Evolutionary conservation across 2,888 invertebrate species (phyloP).

Genomic region (Sphinx pinastri): DNA sequence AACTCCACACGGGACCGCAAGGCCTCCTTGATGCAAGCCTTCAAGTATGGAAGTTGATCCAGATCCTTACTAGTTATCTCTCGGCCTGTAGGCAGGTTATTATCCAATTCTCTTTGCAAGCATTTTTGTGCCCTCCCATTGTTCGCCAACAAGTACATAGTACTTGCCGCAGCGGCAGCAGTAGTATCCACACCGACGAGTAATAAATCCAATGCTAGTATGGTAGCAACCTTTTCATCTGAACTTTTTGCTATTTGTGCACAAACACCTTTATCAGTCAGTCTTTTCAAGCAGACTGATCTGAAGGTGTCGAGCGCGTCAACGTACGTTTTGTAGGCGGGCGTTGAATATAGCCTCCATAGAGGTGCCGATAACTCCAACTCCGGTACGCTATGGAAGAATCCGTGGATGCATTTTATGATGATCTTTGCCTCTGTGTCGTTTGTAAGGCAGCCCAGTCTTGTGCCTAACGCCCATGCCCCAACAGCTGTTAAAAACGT

Average conservation of each 20-base stretch:
- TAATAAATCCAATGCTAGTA: constrained; percentile 90
- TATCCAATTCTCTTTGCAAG: constrained; percentile 85
- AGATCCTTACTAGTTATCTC: constrained; percentile 84
- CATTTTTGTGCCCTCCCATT: constrained; percentile 87
- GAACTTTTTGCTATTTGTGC: constrained; percentile 67
- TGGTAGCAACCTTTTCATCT: constrained; percentile 83
- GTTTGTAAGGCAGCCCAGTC: constrained; percentile 89
- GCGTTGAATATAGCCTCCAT: constrained; percentile 89
- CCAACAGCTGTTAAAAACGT: constrained; percentile 86
- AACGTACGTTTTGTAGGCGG: constrained; percentile 88
- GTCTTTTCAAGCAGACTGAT: constrained; percentile 78
- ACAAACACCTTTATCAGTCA: constrained; percentile 75
- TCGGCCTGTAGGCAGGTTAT: constrained; percentile 80
- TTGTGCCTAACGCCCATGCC: constrained; percentile 90
- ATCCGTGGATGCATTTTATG: constrained; percentile 89
- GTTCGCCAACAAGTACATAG: constrained; percentile 89
- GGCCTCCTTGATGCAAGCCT: constrained; percentile 91
- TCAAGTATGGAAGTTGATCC: constrained; percentile 87
- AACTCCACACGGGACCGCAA: too few species aligned
- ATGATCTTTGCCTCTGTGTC: constrained; percentile 90
- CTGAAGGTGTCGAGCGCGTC: constrained; percentile 89
- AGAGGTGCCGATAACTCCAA: constrained; percentile 89
- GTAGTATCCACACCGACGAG: constrained; percentile 93
- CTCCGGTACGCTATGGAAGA: constrained; percentile 90
- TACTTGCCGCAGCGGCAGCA: constrained; percentile 89